Percentiles rank a stretch among this genome's conserved stretches.
Conservation (phyloP, 2,113 vertebrate genomes). For the Lepus europaeus region DNA sequence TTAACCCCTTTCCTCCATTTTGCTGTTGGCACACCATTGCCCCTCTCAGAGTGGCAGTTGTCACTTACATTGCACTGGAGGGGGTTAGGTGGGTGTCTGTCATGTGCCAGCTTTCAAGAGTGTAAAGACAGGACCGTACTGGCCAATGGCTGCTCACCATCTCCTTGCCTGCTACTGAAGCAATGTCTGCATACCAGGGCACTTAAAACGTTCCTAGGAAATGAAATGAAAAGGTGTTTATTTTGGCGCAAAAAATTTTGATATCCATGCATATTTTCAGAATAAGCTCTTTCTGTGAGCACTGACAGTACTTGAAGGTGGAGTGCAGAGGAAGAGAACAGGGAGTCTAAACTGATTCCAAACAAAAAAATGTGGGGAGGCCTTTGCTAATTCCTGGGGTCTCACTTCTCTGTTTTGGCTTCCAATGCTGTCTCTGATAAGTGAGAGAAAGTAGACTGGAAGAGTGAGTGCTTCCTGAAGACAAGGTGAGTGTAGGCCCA, state of each 20-base stretch:
- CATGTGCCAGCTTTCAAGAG: neutral
- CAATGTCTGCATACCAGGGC: no score
- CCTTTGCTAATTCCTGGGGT: neutral
- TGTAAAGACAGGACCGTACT: neutral
- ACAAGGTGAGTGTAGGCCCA: neutral
- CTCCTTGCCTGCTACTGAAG: neutral
- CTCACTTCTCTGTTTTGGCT: neutral
- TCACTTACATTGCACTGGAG: neutral
- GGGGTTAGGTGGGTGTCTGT: neutral
- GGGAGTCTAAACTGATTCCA: neutral
- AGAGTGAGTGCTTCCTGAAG: neutral
- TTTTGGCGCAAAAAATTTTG: no score
- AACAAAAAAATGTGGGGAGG: neutral
- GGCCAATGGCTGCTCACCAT: neutral
- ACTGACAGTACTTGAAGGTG: neutral
- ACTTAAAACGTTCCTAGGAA: no score
- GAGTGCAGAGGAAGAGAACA: neutral
- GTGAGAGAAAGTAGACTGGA: neutral
- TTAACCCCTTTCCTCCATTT: neutral
- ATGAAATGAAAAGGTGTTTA: no score
- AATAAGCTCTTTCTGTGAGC: neutral
- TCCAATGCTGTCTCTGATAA: neutral
- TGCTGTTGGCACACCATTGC: neutral
- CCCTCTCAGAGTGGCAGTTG: neutral
- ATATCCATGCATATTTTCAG: no score